Evolutionary conservation across 1,140 invertebrate species (phyloP).

Genomic region (Melitaea cinxia): DNA sequence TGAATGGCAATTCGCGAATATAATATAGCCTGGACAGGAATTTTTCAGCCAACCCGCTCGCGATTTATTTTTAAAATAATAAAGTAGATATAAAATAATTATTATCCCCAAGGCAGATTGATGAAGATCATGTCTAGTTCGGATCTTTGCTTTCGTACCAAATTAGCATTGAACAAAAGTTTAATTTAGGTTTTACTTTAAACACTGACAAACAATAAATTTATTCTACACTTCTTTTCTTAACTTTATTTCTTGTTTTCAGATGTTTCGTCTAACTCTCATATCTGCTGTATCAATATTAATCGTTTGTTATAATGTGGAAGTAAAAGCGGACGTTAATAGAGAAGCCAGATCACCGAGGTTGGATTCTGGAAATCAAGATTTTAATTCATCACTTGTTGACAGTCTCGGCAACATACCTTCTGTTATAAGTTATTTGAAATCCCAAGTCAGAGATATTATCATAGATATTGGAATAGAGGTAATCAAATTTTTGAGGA

Average conservation of each 20-base stretch:
- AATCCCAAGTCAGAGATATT: slow-evolving; percentile 50
- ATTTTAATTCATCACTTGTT: slow-evolving; percentile 18
- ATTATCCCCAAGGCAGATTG: too few species aligned
- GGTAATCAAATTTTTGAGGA: slow-evolving; percentile 37
- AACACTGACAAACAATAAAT: too few species aligned
- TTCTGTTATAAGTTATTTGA: slow-evolving; percentile 41
- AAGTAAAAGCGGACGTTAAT: slow-evolving; percentile 3
- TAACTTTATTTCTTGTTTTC: slow-evolving; percentile 13
- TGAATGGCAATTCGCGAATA: too few species aligned
- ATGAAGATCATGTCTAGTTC: too few species aligned
- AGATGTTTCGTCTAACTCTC: slow-evolving; percentile 25
- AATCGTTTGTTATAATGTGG: background rate
- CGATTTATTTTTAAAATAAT: too few species aligned
- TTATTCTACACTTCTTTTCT: too few species aligned
- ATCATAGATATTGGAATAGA: slow-evolving; percentile 45
- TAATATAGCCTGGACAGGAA: too few species aligned
- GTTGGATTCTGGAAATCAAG: background rate
- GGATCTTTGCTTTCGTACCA: too few species aligned
- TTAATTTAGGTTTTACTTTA: too few species aligned
- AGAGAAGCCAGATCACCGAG: slow-evolving; percentile 15
- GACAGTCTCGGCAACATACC: slow-evolving; percentile 29
- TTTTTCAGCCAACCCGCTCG: too few species aligned
- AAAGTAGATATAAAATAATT: too few species aligned
- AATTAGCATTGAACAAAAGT: too few species aligned
- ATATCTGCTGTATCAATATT: slow-evolving; percentile 1